Percentiles rank a stretch among this genome's conserved stretches.
phyloP scores from a whole-genome alignment of 1,140 invertebrate genomes.

The Drosophila pseudoobscura region DNA sequence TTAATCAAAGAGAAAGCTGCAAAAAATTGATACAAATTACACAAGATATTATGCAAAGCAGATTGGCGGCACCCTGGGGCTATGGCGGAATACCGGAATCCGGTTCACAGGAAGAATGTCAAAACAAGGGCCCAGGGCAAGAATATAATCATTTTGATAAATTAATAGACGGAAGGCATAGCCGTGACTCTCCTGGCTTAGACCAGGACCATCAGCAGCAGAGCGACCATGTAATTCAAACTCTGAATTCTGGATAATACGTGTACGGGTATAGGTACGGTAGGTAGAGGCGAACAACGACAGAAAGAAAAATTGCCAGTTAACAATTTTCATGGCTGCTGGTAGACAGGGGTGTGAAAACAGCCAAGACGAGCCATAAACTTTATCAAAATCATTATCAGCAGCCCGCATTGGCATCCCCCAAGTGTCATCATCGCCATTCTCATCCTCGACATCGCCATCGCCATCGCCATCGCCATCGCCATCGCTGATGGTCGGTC shows the following conservation, averaged over 20 bases:
- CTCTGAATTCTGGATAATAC: conserved; percentile 4
- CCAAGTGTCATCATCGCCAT: conserved; percentile 45
- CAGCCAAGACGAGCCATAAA: conserved; percentile 44
- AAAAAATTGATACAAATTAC: conserved; percentile 37
- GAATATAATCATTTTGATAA: conserved; percentile 69
- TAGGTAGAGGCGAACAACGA: not conserved
- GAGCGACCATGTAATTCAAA: conserved; percentile 30
- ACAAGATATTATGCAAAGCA: conserved; percentile 28
- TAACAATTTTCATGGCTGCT: conserved; percentile 62
- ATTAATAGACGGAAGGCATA: conserved; percentile 61
- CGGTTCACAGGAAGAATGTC: conserved; percentile 39
- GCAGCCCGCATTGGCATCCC: conserved; percentile 34
- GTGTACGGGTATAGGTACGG: too few relatives aligned
- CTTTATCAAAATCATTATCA: conserved; percentile 68
- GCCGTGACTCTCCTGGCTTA: too few relatives aligned
- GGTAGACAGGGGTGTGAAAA: conserved; percentile 8
- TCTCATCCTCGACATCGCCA: conserved; percentile 27
- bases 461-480: conserved; percentile 22
- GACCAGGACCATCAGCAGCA: too few relatives aligned
- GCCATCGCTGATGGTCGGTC: conserved; percentile 18
- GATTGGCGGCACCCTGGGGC: not conserved
- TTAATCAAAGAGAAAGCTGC: not conserved
- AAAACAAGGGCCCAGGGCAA: conserved; percentile 22
- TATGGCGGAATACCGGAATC: conserved; percentile 14
- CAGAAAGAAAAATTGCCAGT: conserved; percentile 69